Conservation (phyloP, 1,140 invertebrate genomes). For the Venturia canescens region DNA sequence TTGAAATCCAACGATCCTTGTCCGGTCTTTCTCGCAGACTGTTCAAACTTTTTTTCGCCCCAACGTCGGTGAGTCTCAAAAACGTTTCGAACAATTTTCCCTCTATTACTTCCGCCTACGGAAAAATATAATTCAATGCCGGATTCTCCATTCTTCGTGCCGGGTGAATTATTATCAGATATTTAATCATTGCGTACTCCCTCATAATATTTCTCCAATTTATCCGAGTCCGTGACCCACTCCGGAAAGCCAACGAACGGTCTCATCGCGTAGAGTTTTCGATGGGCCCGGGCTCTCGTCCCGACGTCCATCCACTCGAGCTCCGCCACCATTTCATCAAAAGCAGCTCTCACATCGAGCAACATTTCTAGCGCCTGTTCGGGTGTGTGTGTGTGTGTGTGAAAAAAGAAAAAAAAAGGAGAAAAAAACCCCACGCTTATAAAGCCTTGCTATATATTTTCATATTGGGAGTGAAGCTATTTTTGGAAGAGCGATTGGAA, state of each 20-base stretch:
- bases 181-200: conserved; percentile 70
- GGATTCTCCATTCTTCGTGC: no score
- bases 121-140: conserved; percentile 26
- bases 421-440: no score
- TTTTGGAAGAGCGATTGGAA: conserved; percentile 32
- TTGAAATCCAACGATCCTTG: conserved; percentile 83
- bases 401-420: conserved; percentile 28
- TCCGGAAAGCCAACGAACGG: conserved; percentile 85
- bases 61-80: conserved; percentile 78
- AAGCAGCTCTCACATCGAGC: conserved; percentile 83
- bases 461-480: neutral
- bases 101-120: conserved; percentile 80
- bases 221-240: conserved; percentile 80
- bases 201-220: conserved; percentile 80
- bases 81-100: conserved; percentile 81
- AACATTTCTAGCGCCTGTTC: conserved; percentile 86
- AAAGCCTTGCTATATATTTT: conserved; percentile 28
- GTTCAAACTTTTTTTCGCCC: conserved; percentile 80
- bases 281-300: conserved; percentile 80
- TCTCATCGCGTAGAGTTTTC: conserved; percentile 82
- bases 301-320: conserved; percentile 88
- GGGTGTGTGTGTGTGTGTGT: neutral
- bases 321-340: conserved; percentile 82
- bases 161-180: conserved; percentile 28
- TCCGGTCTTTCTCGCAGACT: conserved; percentile 81